A percentile compares a stretch with the other conserved stretches of the same genome.
These are phyloP conservation scores for Orthonyx spaldingii DNA, from an alignment of 2,113 vertebrate species.

Conservation along the genomic window DNA sequence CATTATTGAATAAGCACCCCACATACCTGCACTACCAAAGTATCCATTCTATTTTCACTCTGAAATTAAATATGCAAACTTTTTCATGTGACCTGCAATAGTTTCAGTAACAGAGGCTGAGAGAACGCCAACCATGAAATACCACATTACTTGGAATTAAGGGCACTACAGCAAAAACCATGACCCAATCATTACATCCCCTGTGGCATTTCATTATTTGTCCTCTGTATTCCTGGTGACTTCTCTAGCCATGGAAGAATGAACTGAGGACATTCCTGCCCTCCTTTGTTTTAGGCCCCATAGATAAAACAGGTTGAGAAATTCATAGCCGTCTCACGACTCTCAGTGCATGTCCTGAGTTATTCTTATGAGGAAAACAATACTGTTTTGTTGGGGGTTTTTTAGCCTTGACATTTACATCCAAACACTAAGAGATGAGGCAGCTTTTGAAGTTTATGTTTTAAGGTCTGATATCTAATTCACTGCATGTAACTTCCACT, in stretches of 20 bases:
- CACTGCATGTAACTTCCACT: not conserved
- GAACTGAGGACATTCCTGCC: rapidly evolving
- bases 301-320: not conserved
- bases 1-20: not conserved
- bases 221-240: not conserved
- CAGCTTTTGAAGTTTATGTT: not conserved
- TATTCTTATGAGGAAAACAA: not conserved
- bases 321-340: not conserved
- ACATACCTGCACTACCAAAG: not conserved
- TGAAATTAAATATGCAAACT: not conserved
- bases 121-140: not conserved
- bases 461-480: not conserved
- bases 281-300: rapidly evolving
- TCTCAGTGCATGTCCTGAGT: not conserved
- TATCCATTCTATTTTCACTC: not conserved
- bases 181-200: not conserved
- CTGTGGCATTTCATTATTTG: not conserved
- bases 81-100: not conserved
- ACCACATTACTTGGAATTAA: not conserved
- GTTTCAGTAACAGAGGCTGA: not conserved
- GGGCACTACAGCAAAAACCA: not conserved
- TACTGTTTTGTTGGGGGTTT: rapidly evolving
- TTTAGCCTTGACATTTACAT: not conserved
- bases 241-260: not conserved
- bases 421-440: not conserved